These are phyloP conservation scores for Micronycteris hirsuta DNA, from an alignment of 2,113 vertebrate species.

Conservation along the genomic window DNA sequence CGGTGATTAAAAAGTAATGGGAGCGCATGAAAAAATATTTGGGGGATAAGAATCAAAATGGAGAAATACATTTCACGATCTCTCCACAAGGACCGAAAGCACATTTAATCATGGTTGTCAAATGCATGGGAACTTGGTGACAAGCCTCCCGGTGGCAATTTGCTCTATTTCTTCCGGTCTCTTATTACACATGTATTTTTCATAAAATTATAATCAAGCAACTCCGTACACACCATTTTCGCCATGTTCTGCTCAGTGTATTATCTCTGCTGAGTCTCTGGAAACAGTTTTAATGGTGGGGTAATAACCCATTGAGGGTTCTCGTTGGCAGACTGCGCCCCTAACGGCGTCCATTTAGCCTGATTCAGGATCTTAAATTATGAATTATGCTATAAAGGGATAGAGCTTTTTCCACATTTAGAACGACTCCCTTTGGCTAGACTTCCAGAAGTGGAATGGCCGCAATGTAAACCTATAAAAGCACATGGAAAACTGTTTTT, in stretches of 20 bases:
- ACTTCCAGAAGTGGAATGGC: not conserved
- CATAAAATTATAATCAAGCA: not conserved
- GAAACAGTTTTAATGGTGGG: not conserved
- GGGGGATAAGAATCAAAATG: not conserved
- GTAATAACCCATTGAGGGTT: not conserved
- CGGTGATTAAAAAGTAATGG: not conserved
- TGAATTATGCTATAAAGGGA: not conserved
- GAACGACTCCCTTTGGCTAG: not conserved
- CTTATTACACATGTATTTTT: not conserved
- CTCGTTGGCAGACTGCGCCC: not conserved
- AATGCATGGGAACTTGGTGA: not conserved
- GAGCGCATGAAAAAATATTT: not conserved
- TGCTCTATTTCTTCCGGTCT: not conserved
- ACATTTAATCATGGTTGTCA: accelerated
- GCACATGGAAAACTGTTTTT: not conserved
- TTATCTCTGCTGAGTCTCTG: not conserved
- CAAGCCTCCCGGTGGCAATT: not conserved
- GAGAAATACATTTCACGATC: not conserved
- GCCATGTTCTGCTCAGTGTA: not conserved
- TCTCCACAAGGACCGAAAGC: not conserved
- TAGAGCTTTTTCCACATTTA: not conserved
- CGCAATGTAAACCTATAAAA: not conserved
- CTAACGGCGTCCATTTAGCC: not conserved
- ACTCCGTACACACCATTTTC: not conserved
- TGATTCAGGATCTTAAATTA: not conserved